These are phyloP conservation scores for Atta colombica DNA, from an alignment of 1,140 invertebrate genomes.

Conservation along the genomic window DNA sequence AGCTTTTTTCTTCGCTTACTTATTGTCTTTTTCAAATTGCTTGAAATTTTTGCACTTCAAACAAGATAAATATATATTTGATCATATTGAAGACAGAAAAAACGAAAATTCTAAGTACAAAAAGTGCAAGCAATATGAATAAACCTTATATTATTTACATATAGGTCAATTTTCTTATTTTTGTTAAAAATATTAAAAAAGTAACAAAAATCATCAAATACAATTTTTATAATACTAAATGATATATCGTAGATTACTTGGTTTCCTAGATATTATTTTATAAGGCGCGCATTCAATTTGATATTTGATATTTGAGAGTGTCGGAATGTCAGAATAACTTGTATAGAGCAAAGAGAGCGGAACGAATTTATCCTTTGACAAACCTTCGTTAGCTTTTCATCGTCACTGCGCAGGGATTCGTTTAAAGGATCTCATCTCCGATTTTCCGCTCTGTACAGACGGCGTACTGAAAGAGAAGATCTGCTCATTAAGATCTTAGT, in stretches of 20 bases:
- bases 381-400: conserved; percentile 76
- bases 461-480: conserved; percentile 60
- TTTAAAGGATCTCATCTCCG: conserved; percentile 62
- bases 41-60: no score
- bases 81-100: no score
- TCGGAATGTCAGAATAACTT: conserved; percentile 60
- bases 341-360: conserved; percentile 57
- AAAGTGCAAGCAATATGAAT: no score
- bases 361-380: conserved; percentile 68
- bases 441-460: conserved; percentile 51
- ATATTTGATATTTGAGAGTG: conserved; percentile 56
- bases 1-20: no score
- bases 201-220: not conserved
- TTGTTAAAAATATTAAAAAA: not conserved
- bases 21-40: no score
- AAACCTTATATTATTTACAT: no score
- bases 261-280: conserved; percentile 46
- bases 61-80: no score
- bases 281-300: conserved; percentile 18
- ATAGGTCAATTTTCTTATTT: no score
- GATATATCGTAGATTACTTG: not conserved
- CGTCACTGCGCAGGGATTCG: conserved; percentile 46
- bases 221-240: not conserved
- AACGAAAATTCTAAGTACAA: no score
- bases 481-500: conserved; percentile 74